phyloP scores from a whole-genome alignment of 2,797 vertebrate species.

The Eulemur albifrons region DNA sequence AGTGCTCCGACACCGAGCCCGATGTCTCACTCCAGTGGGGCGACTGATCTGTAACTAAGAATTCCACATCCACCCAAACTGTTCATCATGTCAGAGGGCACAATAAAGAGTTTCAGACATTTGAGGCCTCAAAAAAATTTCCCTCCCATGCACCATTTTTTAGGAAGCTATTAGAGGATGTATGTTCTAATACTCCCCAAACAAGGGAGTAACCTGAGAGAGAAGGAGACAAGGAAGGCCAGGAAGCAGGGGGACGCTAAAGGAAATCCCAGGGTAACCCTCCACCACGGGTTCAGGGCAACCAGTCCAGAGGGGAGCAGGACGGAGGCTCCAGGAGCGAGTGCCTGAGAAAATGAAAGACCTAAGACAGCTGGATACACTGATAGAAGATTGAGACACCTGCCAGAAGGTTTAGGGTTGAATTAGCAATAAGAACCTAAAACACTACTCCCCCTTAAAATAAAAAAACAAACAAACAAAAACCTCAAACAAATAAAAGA shows the following conservation, averaged over 20 bases:
- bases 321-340: neutral
- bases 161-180: neutral
- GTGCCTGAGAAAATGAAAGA: neutral
- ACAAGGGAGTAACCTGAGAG: neutral
- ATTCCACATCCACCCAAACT: neutral
- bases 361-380: neutral
- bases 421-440: neutral
- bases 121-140: neutral
- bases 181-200: neutral
- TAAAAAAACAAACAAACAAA: neutral
- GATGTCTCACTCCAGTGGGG: fast-evolving
- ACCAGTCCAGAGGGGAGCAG: neutral
- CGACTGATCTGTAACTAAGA: neutral
- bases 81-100: neutral
- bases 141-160: neutral
- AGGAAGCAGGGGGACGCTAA: neutral
- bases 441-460: neutral
- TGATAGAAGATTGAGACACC: neutral
- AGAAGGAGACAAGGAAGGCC: neutral
- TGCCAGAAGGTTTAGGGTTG: neutral
- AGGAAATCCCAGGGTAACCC: neutral
- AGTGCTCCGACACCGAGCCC: neutral
- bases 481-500: neutral
- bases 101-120: neutral
- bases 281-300: neutral